Evolutionary conservation across 2,888 invertebrate species (phyloP).

Genomic region (Strigamia maritima): DNA sequence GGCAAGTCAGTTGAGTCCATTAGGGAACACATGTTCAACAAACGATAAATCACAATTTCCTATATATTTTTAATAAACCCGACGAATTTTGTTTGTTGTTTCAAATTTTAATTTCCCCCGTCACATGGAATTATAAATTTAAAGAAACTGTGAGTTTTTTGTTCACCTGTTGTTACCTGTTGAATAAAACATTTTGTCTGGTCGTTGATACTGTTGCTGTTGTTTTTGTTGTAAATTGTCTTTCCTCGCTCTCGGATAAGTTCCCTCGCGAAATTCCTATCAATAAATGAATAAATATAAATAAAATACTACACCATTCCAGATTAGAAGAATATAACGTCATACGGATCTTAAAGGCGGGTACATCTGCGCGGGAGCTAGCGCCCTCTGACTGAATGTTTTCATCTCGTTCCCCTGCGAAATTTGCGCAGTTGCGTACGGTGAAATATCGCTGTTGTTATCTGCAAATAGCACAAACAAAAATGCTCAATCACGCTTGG

Average conservation of each 20-base stretch:
- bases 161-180: slow-evolving; percentile 37
- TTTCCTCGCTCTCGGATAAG: slow-evolving; percentile 40
- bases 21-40: no score
- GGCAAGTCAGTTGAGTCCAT: not conserved
- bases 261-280: slow-evolving; percentile 39
- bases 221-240: slow-evolving; percentile 36
- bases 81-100: not conserved
- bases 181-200: slow-evolving; percentile 35
- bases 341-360: slow-evolving; percentile 39
- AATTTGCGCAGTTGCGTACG: slow-evolving; percentile 42
- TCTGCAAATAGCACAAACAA: not conserved
- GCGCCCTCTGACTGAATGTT: slow-evolving; percentile 39
- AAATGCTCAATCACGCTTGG: not conserved
- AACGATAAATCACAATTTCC: not conserved
- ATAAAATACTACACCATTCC: no score
- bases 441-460: slow-evolving; percentile 40
- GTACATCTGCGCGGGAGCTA: slow-evolving; percentile 38
- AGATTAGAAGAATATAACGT: not conserved
- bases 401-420: slow-evolving; percentile 41
- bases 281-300: not conserved
- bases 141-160: slow-evolving; percentile 13
- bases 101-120: not conserved
- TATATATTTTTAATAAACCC: not conserved
- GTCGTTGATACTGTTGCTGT: slow-evolving; percentile 7
- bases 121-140: not conserved